Percentiles rank a stretch among this genome's conserved stretches.
Conservation (phyloP, 2,113 vertebrate species). For the Mesocricetus auratus region DNA sequence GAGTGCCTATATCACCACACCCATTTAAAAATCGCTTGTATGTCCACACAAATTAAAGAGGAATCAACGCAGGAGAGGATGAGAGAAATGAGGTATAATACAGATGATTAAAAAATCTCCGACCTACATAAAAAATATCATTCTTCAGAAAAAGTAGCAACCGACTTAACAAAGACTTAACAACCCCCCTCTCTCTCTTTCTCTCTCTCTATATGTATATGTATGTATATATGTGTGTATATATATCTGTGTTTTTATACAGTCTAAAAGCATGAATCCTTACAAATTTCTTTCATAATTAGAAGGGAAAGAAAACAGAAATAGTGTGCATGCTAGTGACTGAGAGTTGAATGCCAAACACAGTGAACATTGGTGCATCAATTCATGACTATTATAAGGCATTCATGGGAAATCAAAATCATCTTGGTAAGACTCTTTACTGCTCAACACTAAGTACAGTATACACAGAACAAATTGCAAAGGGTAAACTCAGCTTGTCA, state of each 20-base stretch:
- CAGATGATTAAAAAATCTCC: background rate
- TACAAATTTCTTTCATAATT: background rate
- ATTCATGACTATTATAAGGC: background rate
- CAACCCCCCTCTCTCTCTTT: too few species aligned
- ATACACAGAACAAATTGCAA: background rate
- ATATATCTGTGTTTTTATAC: too few species aligned
- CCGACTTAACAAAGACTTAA: background rate
- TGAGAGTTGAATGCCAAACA: background rate
- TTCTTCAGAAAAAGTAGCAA: background rate
- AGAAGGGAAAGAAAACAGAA: background rate
- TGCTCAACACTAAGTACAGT: background rate
- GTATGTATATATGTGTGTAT: too few species aligned
- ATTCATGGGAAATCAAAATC: conserved; percentile 21
- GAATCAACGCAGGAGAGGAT: too few species aligned
- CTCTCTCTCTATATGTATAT: too few species aligned
- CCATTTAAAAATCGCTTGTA: background rate
- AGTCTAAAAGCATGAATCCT: background rate
- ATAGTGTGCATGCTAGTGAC: background rate
- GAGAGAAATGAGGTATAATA: too few species aligned
- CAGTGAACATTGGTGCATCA: background rate
- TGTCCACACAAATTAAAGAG: background rate
- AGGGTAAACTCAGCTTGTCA: background rate
- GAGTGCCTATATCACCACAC: background rate
- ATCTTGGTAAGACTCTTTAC: background rate
- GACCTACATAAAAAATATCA: background rate